Evolutionary conservation across 2,888 invertebrate genomes (phyloP).

Genomic region (Matsumyia berberina): DNA sequence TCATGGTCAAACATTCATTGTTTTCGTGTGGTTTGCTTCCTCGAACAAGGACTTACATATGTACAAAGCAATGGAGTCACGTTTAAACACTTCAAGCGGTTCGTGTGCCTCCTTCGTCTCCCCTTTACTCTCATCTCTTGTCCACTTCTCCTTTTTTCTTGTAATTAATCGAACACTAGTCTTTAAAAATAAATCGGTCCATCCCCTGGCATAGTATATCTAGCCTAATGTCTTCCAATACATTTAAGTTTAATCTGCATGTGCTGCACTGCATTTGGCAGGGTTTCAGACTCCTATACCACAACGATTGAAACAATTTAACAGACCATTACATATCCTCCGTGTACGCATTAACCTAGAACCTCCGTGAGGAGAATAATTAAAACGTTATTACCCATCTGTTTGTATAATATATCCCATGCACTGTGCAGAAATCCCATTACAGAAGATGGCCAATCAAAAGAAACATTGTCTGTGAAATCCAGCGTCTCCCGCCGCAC

Average conservation of each 20-base stretch:
- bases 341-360: background rate
- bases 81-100: too few species aligned
- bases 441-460: conserved; percentile 30
- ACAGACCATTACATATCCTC: conserved; percentile 22
- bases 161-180: too few species aligned
- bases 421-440: conserved; percentile 25
- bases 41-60: too few species aligned
- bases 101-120: too few species aligned
- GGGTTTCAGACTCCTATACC: background rate
- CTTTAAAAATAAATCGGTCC: too few species aligned
- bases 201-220: too few species aligned
- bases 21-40: too few species aligned
- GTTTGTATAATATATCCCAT: conserved; percentile 9
- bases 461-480: conserved; percentile 17
- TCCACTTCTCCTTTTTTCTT: too few species aligned
- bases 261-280: background rate
- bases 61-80: too few species aligned
- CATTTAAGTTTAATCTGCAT: background rate
- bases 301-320: conserved; percentile 24
- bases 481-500: background rate
- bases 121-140: too few species aligned
- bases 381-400: conserved; percentile 39
- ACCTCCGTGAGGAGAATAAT: conserved; percentile 16
- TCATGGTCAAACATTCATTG: too few species aligned
- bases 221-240: too few species aligned